phyloP scores from a whole-genome alignment of 2,888 invertebrate genomes.

The Temnothorax ravouxi region DNA sequence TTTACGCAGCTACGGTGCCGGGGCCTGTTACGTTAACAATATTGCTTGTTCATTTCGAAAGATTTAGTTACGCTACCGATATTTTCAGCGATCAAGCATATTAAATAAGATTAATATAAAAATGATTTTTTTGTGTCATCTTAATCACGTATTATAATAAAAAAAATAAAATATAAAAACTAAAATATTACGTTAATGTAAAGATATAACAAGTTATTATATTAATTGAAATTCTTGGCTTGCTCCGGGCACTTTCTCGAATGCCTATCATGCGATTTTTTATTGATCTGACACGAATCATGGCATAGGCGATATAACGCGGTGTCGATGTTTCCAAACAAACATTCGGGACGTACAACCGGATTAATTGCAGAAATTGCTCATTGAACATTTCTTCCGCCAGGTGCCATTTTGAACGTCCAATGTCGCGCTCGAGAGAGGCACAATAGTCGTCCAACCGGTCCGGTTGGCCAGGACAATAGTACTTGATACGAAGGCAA shows the following conservation, averaged over 20 bases:
- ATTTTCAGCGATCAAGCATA: neutral
- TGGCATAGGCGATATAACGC: neutral
- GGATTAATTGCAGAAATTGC: constrained; percentile 76
- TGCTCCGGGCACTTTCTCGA: neutral
- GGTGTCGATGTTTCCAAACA: constrained; percentile 81
- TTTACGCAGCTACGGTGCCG: constrained; percentile 57
- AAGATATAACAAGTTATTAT: neutral
- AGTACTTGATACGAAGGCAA: constrained; percentile 85
- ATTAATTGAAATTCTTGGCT: neutral
- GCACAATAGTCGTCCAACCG: constrained; percentile 76
- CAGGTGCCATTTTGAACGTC: constrained; percentile 78
- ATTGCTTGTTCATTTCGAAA: constrained; percentile 45
- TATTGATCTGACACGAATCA: neutral
- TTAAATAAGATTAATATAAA: neutral
- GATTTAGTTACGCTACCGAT: constrained; percentile 43
- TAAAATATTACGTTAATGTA: neutral
- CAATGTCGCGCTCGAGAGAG: constrained; percentile 66
- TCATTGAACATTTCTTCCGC: constrained; percentile 78
- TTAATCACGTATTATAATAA: neutral
- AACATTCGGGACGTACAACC: constrained; percentile 64
- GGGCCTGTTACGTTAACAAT: constrained; percentile 34
- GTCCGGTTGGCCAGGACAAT: constrained; percentile 80
- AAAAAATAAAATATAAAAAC: neutral
- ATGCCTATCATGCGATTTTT: neutral
- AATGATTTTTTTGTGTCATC: neutral